Conservation (phyloP, 2,888 invertebrate species). For the Leucophora obtusa region DNA sequence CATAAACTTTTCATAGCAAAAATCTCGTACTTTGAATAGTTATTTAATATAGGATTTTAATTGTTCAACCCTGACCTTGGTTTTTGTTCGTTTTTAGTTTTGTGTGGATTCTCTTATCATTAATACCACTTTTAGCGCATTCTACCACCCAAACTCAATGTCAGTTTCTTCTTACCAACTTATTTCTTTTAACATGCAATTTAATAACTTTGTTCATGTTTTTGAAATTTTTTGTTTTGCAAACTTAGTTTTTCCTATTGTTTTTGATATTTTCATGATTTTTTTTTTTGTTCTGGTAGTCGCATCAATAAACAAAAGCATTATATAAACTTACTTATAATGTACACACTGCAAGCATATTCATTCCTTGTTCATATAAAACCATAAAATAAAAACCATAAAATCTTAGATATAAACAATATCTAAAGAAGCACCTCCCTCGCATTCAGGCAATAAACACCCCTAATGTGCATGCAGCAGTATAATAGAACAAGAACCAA, state of each 20-base stretch:
- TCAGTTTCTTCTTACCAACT: not conserved
- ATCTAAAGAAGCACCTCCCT: constrained; percentile 9
- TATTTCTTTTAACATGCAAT: not conserved
- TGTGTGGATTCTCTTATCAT: not conserved
- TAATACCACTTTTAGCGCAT: not conserved
- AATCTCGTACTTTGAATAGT: not conserved
- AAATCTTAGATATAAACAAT: constrained; percentile 29
- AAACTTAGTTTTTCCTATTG: not conserved
- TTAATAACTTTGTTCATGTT: not conserved
- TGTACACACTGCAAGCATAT: too few relatives aligned
- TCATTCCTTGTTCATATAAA: not conserved
- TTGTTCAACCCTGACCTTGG: constrained; percentile 14
- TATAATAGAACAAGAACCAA: not conserved
- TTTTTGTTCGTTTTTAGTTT: not conserved
- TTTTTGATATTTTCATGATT: not conserved
- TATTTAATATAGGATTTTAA: not conserved
- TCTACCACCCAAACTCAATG: not conserved
- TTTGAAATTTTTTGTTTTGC: not conserved
- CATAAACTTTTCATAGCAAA: not conserved
- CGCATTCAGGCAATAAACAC: constrained; percentile 5
- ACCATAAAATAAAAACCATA: constrained; percentile 32
- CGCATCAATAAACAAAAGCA: not conserved
- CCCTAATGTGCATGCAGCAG: not conserved
- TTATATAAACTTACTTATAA: constrained; percentile 17
- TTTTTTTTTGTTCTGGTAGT: not conserved